phyloP scores from a whole-genome alignment of 2,113 vertebrate species.

The Phylloscopus trochiloides region DNA sequence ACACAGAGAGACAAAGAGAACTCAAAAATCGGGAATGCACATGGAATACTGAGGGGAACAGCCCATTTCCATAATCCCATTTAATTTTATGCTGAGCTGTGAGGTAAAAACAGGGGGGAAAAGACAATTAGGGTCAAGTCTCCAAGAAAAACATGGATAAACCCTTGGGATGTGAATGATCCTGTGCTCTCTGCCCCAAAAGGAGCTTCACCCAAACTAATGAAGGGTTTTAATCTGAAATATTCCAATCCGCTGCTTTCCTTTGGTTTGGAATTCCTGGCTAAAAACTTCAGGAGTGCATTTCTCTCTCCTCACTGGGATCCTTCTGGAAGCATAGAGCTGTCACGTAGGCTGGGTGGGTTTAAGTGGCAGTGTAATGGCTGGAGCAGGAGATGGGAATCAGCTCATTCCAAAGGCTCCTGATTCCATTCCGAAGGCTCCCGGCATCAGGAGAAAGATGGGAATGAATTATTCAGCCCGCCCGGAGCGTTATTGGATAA shows the following conservation, averaged over 20 bases:
- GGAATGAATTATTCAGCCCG: not conserved
- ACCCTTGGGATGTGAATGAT: not conserved
- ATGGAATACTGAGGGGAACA: not conserved
- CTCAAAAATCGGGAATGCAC: not conserved
- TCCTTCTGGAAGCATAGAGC: not conserved
- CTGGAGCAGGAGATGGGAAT: constrained; percentile 10
- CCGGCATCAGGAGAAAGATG: not conserved
- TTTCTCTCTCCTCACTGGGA: constrained; percentile 10
- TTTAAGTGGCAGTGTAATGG: constrained; percentile 32
- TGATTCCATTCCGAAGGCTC: not conserved
- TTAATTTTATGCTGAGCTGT: not conserved
- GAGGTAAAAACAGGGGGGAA: not conserved
- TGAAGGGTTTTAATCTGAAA: not conserved
- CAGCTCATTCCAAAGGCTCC: not conserved
- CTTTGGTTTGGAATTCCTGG: not conserved
- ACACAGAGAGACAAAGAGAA: not conserved
- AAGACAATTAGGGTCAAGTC: not conserved
- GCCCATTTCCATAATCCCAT: not conserved
- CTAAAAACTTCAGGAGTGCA: not conserved
- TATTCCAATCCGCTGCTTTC: not conserved
- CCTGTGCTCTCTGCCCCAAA: not conserved
- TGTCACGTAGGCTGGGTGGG: not conserved
- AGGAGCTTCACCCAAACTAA: not conserved
- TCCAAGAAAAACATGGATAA: not conserved
- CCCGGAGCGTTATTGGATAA: not conserved